Evolutionary conservation across 2,888 invertebrate species (phyloP).

Genomic region (Idaea aversata): DNA sequence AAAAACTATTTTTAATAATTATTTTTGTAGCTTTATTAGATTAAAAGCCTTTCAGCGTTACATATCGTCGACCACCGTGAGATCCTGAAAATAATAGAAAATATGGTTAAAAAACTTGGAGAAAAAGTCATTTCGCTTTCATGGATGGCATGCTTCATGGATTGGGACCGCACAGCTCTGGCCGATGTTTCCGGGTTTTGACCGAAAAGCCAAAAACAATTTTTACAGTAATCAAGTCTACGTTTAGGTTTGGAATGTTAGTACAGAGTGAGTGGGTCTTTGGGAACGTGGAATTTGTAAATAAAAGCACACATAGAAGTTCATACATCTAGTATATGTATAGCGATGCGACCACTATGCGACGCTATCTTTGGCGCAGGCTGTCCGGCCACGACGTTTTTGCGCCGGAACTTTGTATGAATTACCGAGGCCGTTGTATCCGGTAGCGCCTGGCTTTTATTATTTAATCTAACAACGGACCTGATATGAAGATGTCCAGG

Average conservation of each 20-base stretch:
- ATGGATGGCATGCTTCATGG: no score
- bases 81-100: no score
- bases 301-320: slow-evolving; percentile 44
- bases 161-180: no score
- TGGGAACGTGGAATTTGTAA: slow-evolving; percentile 52
- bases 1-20: no score
- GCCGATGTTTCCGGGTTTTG: no score
- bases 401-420: slow-evolving; percentile 71
- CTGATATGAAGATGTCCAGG: slow-evolving; percentile 32
- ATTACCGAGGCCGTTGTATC: slow-evolving; percentile 61
- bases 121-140: no score
- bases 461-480: slow-evolving; percentile 41
- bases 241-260: slow-evolving; percentile 20
- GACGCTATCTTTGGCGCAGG: slow-evolving; percentile 50
- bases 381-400: slow-evolving; percentile 64
- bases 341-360: slow-evolving; percentile 32
- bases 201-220: no score
- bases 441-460: slow-evolving; percentile 51
- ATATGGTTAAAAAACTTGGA: no score
- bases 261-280: slow-evolving; percentile 33
- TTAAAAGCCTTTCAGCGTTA: no score
- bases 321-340: not conserved
- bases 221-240: slow-evolving; percentile 20
- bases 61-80: no score
- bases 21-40: no score